A percentile compares a stretch with the other conserved stretches of the same genome.
Conservation (phyloP, 2,888 invertebrate genomes). For the Crematogaster levior region DNA sequence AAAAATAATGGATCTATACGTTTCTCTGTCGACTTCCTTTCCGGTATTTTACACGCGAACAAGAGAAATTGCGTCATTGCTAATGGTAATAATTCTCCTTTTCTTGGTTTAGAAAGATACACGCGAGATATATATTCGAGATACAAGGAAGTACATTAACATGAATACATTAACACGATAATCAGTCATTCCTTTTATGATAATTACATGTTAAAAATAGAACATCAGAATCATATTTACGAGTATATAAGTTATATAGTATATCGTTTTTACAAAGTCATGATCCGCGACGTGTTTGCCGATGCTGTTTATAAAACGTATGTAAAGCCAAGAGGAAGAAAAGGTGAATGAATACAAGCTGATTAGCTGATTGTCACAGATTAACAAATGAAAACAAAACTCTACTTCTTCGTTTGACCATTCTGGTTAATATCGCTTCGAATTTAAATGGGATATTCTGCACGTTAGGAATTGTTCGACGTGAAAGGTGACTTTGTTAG, state of each 20-base stretch:
- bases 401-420: background rate
- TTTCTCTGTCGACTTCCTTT: background rate
- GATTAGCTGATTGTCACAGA: constrained; percentile 17
- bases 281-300: background rate
- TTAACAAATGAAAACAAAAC: background rate
- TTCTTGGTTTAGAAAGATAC: background rate
- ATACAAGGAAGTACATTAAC: too few species aligned
- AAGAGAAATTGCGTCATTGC: background rate
- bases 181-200: background rate
- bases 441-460: background rate
- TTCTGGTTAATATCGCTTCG: background rate
- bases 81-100: background rate
- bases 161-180: constrained; percentile 4
- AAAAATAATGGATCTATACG: background rate
- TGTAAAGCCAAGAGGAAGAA: background rate
- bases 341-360: background rate
- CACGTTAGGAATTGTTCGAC: background rate
- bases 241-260: constrained; percentile 9
- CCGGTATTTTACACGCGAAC: background rate
- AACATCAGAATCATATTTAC: constrained; percentile 22
- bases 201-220: constrained; percentile 26
- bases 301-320: background rate
- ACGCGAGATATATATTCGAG: background rate
- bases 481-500: background rate
- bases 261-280: background rate